phyloP scores from a whole-genome alignment of 2,888 invertebrate species.

The Agonopterix arenella region DNA sequence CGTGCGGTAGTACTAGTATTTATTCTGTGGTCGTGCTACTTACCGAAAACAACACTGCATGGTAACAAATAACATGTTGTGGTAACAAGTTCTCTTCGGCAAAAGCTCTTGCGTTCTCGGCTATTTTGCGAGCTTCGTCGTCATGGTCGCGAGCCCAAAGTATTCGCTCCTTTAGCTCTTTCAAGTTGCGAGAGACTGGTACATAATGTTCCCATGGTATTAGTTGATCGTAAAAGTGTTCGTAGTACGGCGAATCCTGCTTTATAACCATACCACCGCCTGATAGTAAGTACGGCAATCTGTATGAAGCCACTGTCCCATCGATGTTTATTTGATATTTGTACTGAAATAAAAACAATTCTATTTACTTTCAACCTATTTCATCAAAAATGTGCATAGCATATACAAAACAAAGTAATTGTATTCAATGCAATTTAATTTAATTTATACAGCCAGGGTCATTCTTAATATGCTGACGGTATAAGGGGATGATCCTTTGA shows the following conservation, averaged over 20 bases:
- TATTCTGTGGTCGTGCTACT: slow-evolving; percentile 22
- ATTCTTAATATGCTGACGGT: no score
- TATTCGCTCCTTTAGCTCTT: slow-evolving; percentile 87
- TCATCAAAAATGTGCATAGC: no score
- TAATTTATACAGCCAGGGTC: not conserved
- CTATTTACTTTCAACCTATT: not conserved
- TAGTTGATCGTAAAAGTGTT: slow-evolving; percentile 92
- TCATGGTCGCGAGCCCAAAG: slow-evolving; percentile 87
- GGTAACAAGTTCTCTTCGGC: slow-evolving; percentile 88
- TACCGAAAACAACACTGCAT: slow-evolving; percentile 76
- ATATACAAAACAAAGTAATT: not conserved
- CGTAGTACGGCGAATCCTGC: slow-evolving; percentile 95
- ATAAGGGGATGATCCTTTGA: no score
- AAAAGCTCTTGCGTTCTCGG: slow-evolving; percentile 81
- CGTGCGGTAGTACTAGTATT: no score
- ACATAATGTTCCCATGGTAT: slow-evolving; percentile 88
- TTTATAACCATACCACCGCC: slow-evolving; percentile 94
- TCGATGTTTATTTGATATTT: slow-evolving; percentile 97
- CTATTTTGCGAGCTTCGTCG: slow-evolving; percentile 79
- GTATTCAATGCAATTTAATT: no score
- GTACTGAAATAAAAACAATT: slow-evolving; percentile 79
- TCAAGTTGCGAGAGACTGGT: slow-evolving; percentile 86
- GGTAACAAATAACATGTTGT: slow-evolving; percentile 91
- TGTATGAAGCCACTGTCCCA: slow-evolving; percentile 97
- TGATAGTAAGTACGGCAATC: slow-evolving; percentile 92